Evolutionary conservation across 30 jellyfish, hydroid and myxozoan species (phyloP), one percentile per base, ranked within the genome.

Genomic region (Clytia hemisphaerica): DNA sequence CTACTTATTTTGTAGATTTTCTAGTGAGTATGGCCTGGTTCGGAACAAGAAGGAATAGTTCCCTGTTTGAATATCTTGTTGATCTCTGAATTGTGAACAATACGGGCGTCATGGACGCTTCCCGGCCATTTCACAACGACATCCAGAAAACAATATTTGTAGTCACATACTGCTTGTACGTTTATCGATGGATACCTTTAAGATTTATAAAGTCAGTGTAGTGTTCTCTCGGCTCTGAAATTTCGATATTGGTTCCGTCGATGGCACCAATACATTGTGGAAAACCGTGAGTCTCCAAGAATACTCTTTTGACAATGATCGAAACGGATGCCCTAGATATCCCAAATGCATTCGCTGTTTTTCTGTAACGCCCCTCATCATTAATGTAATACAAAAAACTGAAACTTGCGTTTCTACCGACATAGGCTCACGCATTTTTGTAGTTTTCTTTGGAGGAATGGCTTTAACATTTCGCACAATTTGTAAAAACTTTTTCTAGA

Each of bases 251-350:
- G 32, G 83, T 65, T 22, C 74, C 77, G 67, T 77, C 83, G 6
- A 66, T 55, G 16, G 83, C 92, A 21, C 90, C 90, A 31, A 67
- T 54, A 55, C 83, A 77, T 50, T 64, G 92, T 7, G 78, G 92
- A 42, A 66, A 77, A 6, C 92, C 92, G 55, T 31, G 61, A 21
- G 3, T 5, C 19, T 66, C 25, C 25, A 22, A 14, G 50, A 68
- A 77, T 3, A 79, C 79, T 24, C 44, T 46, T 31, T 59, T 30
- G 29, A 54, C 65, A 33, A 36, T 40, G 6, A 45, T 1, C 14
- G 93, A 54, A 16, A 79, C 93, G 3, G 93, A 26, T 3, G 85
- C 25, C 26, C 66, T 60, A n/a, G 93, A 57, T 7, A 57, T 38
- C 10, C 85, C 85, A 68, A 79, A 79, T 28, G 84, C 73, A 66